Conservation (phyloP, 1,140 invertebrate genomes). For the Lutraria rhynchaena region DNA sequence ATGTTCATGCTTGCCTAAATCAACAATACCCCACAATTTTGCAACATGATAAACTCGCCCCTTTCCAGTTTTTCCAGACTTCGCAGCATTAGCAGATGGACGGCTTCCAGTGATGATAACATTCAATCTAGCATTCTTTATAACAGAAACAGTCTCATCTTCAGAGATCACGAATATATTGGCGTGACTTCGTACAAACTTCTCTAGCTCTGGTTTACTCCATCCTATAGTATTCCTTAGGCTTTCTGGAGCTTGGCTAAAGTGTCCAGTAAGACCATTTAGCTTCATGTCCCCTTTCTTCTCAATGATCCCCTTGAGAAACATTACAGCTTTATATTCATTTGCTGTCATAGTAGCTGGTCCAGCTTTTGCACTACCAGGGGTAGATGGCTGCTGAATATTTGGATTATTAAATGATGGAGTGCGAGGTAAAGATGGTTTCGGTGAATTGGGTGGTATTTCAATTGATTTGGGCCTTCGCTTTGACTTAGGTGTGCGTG, state of each 20-base stretch:
- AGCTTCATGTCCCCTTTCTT: conserved; percentile 81
- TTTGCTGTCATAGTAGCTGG: conserved; percentile 82
- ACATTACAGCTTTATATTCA: conserved; percentile 82
- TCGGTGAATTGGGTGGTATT: conserved; percentile 62
- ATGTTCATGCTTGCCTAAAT: conserved; percentile 83
- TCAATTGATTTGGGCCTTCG: conserved; percentile 75
- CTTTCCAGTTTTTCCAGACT: conserved; percentile 76
- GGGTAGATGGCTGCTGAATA: conserved; percentile 20
- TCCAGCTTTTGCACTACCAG: conserved; percentile 71
- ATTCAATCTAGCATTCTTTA: conserved; percentile 80
- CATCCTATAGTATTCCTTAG: conserved; percentile 81
- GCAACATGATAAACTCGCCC: conserved; percentile 82
- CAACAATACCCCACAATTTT: conserved; percentile 83
- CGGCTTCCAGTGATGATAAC: conserved; percentile 81
- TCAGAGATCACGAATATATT: conserved; percentile 80
- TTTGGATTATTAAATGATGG: conserved; percentile 41
- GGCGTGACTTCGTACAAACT: conserved; percentile 78
- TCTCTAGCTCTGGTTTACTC: conserved; percentile 79
- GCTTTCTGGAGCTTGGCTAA: conserved; percentile 80
- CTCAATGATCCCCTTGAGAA: conserved; percentile 81
- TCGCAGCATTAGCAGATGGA: conserved; percentile 71
- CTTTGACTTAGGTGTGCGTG: conserved; percentile 73
- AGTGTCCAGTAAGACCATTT: conserved; percentile 77
- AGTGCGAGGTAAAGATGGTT: conserved; percentile 62
- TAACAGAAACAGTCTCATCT: conserved; percentile 78